A percentile compares a stretch with the other conserved stretches of the same genome.
These are phyloP conservation scores for Naso thynnoides DNA, from an alignment of 2,797 vertebrate genomes.

Conservation along the genomic window DNA sequence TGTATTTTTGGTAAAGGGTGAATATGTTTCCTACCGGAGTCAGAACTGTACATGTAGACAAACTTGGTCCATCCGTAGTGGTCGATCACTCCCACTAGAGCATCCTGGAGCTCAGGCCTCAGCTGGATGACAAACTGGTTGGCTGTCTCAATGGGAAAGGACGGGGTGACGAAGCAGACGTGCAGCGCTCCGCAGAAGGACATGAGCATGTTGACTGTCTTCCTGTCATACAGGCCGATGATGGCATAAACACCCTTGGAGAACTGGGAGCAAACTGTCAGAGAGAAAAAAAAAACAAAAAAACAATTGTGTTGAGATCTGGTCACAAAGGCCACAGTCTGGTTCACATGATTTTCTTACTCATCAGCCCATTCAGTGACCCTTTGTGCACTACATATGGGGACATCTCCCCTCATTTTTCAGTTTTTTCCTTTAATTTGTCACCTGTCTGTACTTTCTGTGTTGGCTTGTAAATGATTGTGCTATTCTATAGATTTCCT, in stretches of 20 bases:
- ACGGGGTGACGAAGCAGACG: constrained; percentile 97
- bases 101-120: constrained; percentile 96
- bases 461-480: not conserved
- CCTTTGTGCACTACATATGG: too few relatives aligned
- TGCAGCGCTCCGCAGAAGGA: constrained; percentile 98
- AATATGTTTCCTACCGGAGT: constrained; percentile 86
- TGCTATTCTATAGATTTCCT: not conserved
- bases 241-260: constrained; percentile 99
- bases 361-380: too few relatives aligned
- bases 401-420: not conserved
- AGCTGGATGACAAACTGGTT: constrained; percentile 99
- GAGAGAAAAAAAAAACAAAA: not conserved
- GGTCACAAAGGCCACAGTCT: not conserved
- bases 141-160: constrained; percentile 96
- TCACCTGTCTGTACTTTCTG: not conserved
- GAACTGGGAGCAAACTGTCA: constrained; percentile 97
- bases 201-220: constrained; percentile 99
- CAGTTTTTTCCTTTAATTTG: not conserved
- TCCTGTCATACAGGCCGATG: constrained; percentile 98
- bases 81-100: constrained; percentile 95
- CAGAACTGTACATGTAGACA: constrained; percentile 98
- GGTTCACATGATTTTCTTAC: too few relatives aligned
- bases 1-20: not conserved
- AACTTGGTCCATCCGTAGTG: constrained; percentile 98
- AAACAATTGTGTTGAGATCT: not conserved